Conservation (phyloP, 2,888 invertebrate species). For the Aphodius sticticus region DNA sequence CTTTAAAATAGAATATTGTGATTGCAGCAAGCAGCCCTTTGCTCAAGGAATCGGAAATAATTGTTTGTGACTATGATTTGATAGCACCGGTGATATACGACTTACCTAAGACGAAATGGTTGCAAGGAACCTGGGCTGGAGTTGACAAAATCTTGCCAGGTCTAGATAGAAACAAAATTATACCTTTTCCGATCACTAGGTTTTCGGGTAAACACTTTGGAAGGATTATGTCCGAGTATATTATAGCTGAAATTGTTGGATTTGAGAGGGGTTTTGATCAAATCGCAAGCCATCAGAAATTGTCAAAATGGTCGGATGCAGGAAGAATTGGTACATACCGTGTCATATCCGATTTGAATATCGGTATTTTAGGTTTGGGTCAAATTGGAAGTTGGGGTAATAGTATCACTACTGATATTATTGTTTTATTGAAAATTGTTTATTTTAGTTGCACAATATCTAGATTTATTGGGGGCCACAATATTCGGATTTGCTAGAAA, state of each 20-base stretch:
- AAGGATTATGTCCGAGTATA: constrained; percentile 63
- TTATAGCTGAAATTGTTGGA: constrained; percentile 61
- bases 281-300: constrained; percentile 55
- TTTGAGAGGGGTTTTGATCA: constrained; percentile 59
- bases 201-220: constrained; percentile 61
- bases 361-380: constrained; percentile 66
- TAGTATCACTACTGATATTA: neutral
- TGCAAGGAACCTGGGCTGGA: constrained; percentile 63
- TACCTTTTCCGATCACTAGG: constrained; percentile 55
- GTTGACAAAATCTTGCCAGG: constrained; percentile 53
- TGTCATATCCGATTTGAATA: constrained; percentile 59
- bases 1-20: constrained; percentile 22
- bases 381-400: constrained; percentile 60
- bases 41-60: constrained; percentile 55
- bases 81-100: constrained; percentile 55
- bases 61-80: constrained; percentile 59
- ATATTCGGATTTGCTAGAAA: constrained; percentile 37
- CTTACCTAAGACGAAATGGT: constrained; percentile 58
- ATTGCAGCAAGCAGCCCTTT: constrained; percentile 43
- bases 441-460: constrained; percentile 30
- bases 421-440: constrained; percentile 6
- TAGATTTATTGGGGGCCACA: constrained; percentile 32
- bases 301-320: constrained; percentile 52
- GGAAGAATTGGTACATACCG: constrained; percentile 54
- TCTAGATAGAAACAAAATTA: constrained; percentile 46